Percentiles rank a stretch among this genome's conserved stretches.
phyloP scores from a whole-genome alignment of 2,797 vertebrate species.

The Alosa sapidissima region DNA sequence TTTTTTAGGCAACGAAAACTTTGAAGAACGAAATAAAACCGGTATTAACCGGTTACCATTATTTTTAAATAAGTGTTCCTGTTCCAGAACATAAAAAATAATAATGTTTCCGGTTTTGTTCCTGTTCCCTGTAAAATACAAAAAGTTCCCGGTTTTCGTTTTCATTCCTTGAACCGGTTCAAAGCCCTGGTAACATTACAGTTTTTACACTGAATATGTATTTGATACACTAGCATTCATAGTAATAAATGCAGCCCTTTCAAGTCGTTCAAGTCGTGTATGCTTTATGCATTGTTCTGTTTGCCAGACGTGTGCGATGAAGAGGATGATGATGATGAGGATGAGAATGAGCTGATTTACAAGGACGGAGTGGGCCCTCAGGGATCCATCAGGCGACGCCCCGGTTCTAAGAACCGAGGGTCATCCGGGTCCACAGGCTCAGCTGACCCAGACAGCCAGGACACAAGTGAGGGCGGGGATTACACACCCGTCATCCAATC shows the following conservation, averaged over 20 bases:
- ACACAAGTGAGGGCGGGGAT: constrained; percentile 74
- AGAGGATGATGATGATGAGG: constrained; percentile 63
- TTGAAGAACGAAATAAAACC: too few species aligned
- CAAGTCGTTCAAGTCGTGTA: too few species aligned
- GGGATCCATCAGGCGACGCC: constrained; percentile 29
- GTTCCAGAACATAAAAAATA: too few species aligned
- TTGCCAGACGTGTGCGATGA: constrained; percentile 19
- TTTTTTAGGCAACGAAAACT: too few species aligned
- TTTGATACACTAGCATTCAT: not conserved
- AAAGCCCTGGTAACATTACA: too few species aligned
- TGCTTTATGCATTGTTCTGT: not conserved
- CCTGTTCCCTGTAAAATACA: too few species aligned
- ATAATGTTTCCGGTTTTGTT: too few species aligned
- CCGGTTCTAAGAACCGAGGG: constrained; percentile 73
- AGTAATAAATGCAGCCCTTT: too few species aligned
- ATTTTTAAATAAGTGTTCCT: too few species aligned
- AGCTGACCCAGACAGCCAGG: constrained; percentile 72
- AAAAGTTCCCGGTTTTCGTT: too few species aligned
- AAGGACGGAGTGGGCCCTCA: constrained; percentile 68
- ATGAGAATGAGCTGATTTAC: constrained; percentile 70
- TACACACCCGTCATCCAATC: constrained; percentile 88
- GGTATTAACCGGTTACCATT: too few species aligned
- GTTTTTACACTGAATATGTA: not conserved
- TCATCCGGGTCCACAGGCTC: constrained; percentile 83
- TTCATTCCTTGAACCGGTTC: too few species aligned